phyloP scores from a whole-genome alignment of 2,888 invertebrate genomes.

The Polymixis lichenea region DNA sequence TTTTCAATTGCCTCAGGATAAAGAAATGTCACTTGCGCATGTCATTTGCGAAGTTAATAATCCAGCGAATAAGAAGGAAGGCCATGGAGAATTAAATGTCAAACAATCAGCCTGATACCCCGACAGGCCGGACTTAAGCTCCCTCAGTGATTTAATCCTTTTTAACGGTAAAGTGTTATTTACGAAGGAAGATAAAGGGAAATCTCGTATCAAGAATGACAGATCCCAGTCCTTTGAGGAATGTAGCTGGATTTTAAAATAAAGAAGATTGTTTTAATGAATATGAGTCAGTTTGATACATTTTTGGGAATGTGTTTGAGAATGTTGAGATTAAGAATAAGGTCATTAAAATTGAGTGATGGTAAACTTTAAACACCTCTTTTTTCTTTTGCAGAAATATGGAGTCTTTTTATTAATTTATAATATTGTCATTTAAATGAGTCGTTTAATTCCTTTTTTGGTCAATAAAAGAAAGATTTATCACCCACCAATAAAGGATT shows the following conservation, averaged over 20 bases:
- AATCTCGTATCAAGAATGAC: constrained; percentile 51
- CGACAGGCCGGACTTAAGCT: constrained; percentile 52
- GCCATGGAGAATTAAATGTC: constrained; percentile 67
- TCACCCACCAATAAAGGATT: constrained; percentile 1
- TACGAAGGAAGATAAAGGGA: constrained; percentile 49
- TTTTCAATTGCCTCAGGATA: constrained; percentile 43
- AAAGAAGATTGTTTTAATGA: constrained; percentile 40
- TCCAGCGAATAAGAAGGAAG: constrained; percentile 54
- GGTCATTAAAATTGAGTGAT: neutral
- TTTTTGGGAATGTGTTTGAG: neutral
- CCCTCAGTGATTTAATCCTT: constrained; percentile 65
- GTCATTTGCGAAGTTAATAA: constrained; percentile 59
- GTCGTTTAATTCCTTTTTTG: neutral
- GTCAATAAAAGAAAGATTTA: constrained; percentile 17
- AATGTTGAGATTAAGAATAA: neutral
- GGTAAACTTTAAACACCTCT: neutral
- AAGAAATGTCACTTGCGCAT: constrained; percentile 39
- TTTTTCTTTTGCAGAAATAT: neutral
- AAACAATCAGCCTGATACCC: constrained; percentile 62
- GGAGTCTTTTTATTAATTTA: neutral
- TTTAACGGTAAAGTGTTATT: constrained; percentile 68
- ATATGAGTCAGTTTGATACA: neutral
- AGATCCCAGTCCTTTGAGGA: constrained; percentile 32
- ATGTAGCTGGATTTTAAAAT: constrained; percentile 19
- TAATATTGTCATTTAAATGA: neutral